A percentile compares a stretch with the other conserved stretches of the same genome.
phyloP scores from a whole-genome alignment of 1,140 invertebrate genomes.

The Drosophila ambigua region DNA sequence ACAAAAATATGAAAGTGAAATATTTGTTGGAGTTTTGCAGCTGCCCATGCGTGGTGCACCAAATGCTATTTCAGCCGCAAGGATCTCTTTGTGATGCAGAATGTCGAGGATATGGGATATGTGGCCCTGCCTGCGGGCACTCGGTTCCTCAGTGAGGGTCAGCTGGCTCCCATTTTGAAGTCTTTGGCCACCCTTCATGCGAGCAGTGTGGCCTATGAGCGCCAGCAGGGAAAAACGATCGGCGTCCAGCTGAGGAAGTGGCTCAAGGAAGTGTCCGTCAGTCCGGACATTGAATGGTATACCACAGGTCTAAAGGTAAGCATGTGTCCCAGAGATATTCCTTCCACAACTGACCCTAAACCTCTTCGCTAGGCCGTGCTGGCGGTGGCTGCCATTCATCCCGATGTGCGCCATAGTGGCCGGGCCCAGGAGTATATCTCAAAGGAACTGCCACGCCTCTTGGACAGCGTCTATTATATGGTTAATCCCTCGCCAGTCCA shows the following conservation, averaged over 20 bases:
- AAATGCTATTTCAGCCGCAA: constrained; percentile 78
- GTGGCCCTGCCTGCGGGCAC: constrained; percentile 40
- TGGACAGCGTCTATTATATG: constrained; percentile 76
- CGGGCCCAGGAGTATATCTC: constrained; percentile 58
- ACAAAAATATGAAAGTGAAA: too few species aligned
- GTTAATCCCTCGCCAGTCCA: constrained; percentile 70
- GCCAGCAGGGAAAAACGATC: constrained; percentile 59
- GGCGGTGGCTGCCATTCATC: constrained; percentile 61
- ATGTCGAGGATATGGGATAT: constrained; percentile 78
- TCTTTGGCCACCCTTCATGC: constrained; percentile 84
- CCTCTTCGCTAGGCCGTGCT: constrained; percentile 51
- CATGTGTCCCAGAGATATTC: not conserved
- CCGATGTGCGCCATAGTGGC: constrained; percentile 36
- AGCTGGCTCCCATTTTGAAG: constrained; percentile 66
- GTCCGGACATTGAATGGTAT: constrained; percentile 63
- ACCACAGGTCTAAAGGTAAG: constrained; percentile 65
- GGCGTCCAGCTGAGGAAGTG: constrained; percentile 77
- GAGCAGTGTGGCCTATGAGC: constrained; percentile 71
- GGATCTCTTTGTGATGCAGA: constrained; percentile 84
- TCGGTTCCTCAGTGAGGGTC: constrained; percentile 58
- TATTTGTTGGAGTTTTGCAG: constrained; percentile 18
- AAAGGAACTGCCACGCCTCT: constrained; percentile 58
- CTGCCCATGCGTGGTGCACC: constrained; percentile 75
- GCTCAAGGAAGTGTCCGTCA: constrained; percentile 58
- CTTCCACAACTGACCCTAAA: not conserved